phyloP scores from a whole-genome alignment of 2,797 vertebrate genomes.

The Melanotaenia nigrans region DNA sequence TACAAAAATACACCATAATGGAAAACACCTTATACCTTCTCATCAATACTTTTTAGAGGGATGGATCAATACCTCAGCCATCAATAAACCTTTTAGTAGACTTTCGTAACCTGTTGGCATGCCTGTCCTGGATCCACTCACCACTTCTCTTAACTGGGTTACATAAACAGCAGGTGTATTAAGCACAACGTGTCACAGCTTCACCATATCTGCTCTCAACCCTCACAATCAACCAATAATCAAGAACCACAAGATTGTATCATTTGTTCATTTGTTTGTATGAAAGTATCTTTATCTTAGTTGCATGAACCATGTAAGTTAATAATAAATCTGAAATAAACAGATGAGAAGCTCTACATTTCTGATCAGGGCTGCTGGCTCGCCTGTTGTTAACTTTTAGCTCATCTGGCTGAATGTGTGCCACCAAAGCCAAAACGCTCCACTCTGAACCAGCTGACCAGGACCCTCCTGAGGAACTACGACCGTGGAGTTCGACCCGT shows the following conservation, averaged over 20 bases:
- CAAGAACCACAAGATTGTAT: too few species aligned
- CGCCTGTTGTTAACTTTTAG: conserved; percentile 31
- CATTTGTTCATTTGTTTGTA: too few species aligned
- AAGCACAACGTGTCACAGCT: too few species aligned
- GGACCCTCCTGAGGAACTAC: conserved; percentile 84
- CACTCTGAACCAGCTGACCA: conserved; percentile 83
- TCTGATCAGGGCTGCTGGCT: background rate
- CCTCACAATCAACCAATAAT: too few species aligned
- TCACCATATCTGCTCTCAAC: too few species aligned
- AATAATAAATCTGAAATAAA: too few species aligned
- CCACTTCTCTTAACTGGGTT: background rate
- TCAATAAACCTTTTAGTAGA: background rate
- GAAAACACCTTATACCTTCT: background rate
- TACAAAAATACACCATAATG: too few species aligned
- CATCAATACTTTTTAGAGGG: background rate
- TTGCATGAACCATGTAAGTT: too few species aligned
- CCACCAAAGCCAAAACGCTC: conserved; percentile 82
- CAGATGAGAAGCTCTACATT: too few species aligned
- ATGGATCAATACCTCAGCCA: background rate
- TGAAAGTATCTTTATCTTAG: background rate
- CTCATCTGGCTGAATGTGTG: conserved; percentile 64
- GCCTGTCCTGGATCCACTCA: background rate
- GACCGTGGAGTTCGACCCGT: conserved; percentile 87
- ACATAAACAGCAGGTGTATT: background rate
- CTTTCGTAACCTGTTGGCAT: background rate